phyloP scores from a whole-genome alignment of 1,140 invertebrate genomes.

The Dendrolimus kikuchii region DNA sequence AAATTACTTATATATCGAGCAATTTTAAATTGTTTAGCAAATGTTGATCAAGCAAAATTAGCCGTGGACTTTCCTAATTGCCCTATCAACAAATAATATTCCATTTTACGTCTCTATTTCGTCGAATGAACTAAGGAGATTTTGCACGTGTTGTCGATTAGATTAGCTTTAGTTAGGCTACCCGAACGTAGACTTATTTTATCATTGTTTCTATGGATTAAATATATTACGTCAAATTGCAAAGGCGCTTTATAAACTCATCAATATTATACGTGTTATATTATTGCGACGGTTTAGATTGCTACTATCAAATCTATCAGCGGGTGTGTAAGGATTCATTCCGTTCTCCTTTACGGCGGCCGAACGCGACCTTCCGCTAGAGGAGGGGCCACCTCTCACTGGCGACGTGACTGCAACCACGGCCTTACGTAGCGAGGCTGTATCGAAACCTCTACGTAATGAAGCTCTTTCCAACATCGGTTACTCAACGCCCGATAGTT shows the following conservation, averaged over 20 bases:
- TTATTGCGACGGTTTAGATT: too few species aligned
- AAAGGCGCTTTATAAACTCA: too few species aligned
- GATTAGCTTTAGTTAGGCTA: slow-evolving; percentile 32
- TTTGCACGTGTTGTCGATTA: slow-evolving; percentile 41
- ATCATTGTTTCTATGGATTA: slow-evolving; percentile 25
- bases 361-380: slow-evolving; percentile 59
- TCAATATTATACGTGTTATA: too few species aligned
- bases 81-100: slow-evolving; percentile 13
- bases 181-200: slow-evolving; percentile 24
- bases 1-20: slow-evolving; percentile 29
- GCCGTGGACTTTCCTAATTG: slow-evolving; percentile 6
- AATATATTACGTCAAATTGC: slow-evolving; percentile 25
- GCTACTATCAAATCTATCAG: slow-evolving; percentile 19
- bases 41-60: slow-evolving; percentile 27
- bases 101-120: slow-evolving; percentile 19
- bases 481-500: slow-evolving; percentile 65
- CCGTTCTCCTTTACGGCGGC: slow-evolving; percentile 56
- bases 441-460: slow-evolving; percentile 67
- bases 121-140: slow-evolving; percentile 50
- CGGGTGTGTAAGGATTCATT: slow-evolving; percentile 59
- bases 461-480: slow-evolving; percentile 58
- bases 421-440: slow-evolving; percentile 66
- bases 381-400: slow-evolving; percentile 64
- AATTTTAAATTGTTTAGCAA: slow-evolving; percentile 20
- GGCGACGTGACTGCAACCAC: slow-evolving; percentile 65